phyloP scores from a whole-genome alignment of 2,888 invertebrate species.

The Desoria tigrina region DNA sequence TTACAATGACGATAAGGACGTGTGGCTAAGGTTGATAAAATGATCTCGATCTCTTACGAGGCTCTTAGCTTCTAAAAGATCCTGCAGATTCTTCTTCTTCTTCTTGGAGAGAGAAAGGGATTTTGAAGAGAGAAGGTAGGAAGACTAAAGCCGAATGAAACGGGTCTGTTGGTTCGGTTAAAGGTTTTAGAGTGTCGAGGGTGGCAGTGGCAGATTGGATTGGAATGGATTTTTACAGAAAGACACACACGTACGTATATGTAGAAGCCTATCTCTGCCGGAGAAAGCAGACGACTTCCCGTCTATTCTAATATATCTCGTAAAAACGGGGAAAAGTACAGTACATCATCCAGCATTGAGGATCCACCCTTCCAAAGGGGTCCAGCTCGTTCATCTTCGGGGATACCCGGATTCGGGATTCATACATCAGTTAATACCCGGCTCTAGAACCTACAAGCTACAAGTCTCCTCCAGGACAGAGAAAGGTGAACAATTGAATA shows the following conservation, averaged over 20 bases:
- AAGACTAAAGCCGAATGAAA: conserved; percentile 2
- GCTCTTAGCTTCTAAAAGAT: too few relatives aligned
- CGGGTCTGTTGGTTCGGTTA: neutral
- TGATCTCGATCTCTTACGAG: too few relatives aligned
- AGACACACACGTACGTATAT: neutral
- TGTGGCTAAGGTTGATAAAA: too few relatives aligned
- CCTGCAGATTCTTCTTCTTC: too few relatives aligned
- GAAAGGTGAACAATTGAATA: too few relatives aligned
- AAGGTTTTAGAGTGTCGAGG: neutral
- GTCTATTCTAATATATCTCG: neutral
- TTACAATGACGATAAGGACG: too few relatives aligned
- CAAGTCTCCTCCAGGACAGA: too few relatives aligned
- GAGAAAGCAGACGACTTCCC: neutral
- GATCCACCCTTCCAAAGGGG: neutral
- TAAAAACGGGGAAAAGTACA: too few relatives aligned
- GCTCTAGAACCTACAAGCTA: too few relatives aligned
- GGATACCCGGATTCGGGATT: neutral
- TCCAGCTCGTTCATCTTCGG: neutral
- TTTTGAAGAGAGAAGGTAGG: conserved; percentile 4
- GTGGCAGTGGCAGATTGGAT: conserved; percentile 9
- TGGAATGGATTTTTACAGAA: neutral
- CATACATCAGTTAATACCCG: too few relatives aligned
- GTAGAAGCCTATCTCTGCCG: neutral
- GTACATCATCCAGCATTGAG: too few relatives aligned
- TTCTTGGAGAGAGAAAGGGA: conserved; percentile 21